Evolutionary conservation across 1,140 invertebrate species (phyloP), one percentile per base, ranked within the genome.

Genomic region (Aricia agestis): DNA sequence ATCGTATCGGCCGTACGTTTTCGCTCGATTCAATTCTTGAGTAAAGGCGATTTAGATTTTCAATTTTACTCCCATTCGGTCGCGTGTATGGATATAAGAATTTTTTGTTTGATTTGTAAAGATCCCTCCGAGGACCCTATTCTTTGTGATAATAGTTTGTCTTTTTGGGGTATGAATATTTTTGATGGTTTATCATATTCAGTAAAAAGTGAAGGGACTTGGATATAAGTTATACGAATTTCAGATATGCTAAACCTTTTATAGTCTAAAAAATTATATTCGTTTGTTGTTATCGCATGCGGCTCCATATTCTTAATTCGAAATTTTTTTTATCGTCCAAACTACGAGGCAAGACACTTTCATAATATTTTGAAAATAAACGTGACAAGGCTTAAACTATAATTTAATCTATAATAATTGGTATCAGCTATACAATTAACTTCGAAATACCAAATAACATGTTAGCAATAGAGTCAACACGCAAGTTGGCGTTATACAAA

Each of bases 1-100:
- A 58, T 41, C 68, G 52, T 57, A 32, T 58, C 57, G 52, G n/a
- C 17, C n/a, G 15, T 52, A 67, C 41, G 68, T 75, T 74, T 76
- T 72, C 73, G 72, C 70, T 77, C 66, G 70, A 68, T 71, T 68
- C 66, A 45, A 31, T 41, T 69, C 52, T 31, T 69, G 63, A 13
- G 63, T 67, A 67, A 63, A 63, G 59, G 59, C 59, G 18, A 63
- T 63, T 63, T 63, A 19, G 59, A 18, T 63, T 63, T 63, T 63
- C 65, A 66, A 36, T 69, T 63, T 31, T 32, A n/a, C 41, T 69
- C 66, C 45, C 45, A 52, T 67, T 71, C 11, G 57, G 69, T n/a
- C 31, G n/a, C 41, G 25, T 66, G 41, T 36, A 66, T 36, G 65
- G 25, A 3, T n/a, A 17, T n/a, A 41, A 66, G 31, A 7, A 36